Base-by-base conservation (phyloP, 2,113 vertebrate genomes). In the Apus apus region DNA sequence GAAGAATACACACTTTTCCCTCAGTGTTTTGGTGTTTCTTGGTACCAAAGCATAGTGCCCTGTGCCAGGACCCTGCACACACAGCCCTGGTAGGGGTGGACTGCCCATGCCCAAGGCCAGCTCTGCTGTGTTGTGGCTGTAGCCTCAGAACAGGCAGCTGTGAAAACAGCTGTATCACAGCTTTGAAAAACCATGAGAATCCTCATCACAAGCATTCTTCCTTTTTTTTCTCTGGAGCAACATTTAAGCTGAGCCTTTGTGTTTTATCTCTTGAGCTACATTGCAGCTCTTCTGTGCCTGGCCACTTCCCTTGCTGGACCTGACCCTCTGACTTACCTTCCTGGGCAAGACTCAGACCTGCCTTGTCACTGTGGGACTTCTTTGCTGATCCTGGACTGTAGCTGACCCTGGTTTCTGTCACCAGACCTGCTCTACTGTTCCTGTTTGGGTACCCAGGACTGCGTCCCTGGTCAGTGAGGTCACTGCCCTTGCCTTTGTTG, bases 401-500 rank as follows among this genome's bases (percentile, higher is more conserved):
- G 13, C 65, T 94, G 86, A 94, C 73, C 76, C 73, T 23, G 57
- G 43, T 45, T 90, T 84, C 92, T 92, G 61, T 86, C 56, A 48
- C 65, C 72, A 34, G 46, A 86, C 83, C 91, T 89, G 32, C 65
- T 89, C 80, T 78, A 73, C 72, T 84, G 67, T 92, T 95, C 94
- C 77, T 84, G 70, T 85, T 56, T 67, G 80, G 29, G 57, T 84
- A 17, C 51, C 32, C 3, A 3, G 38, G 32, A 29, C 88, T 54
- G 77, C 11, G 0, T 94, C 93, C 83, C 77, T 67, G 73, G 68
- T 67, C 76, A 75, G 26, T 18, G 57, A 78, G 76, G 89, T 38
- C 76, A 32, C 76, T 92, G 91, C 76, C 73, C 53, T 57, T 81
- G 80, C 80, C 61, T 91, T 65, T 96, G 34, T 92, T 95, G 95